Base-by-base conservation (phyloP, 1,140 invertebrate species). In the Oncopodura yosiiana region DNA sequence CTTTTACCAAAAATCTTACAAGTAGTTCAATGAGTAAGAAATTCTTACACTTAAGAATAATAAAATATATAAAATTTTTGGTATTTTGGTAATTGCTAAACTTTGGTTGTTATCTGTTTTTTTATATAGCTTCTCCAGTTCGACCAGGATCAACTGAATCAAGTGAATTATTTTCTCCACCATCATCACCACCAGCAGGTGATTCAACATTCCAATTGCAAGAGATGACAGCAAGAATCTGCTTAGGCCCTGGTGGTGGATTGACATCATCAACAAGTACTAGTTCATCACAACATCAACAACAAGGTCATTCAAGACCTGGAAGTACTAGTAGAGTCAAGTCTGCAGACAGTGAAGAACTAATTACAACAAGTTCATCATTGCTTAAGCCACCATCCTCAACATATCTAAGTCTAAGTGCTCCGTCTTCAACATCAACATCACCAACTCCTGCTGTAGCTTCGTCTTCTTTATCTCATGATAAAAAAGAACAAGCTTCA, bases 181-280 rank as follows among this genome's bases (percentile, higher is more conserved):
- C 58, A 32, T 32, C 26, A 18, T 58, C 56, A 9, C 56, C 56
- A 14, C 44, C 36, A 26, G 49, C 39, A 18, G 56, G 52, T n/a
- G 53, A 56, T 30, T 24, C 48, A 32, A 56, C 55, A 53, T 64
- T 61, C 54, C 62, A 55, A 16, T 56, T 58, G 54, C 54, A 64
- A 53, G 59, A 61, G 27, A 61, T 64, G 52, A 56, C 60, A 32
- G 58, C 58, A 1, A 37, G 62, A n/a, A 62, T 64, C 23, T 56
- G 52, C 26, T 32, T 64, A 21, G 59, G 62, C 21, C 36, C 32
- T 11, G 30, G 43, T 18, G 11, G 16, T 2, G 34, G 32, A 8
- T 48, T 41, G 23, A 32, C 51, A 29, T 53, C 56, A 18, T 29
- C 49, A 42, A n/a, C 37, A 26, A 14, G 24, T 27, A 37, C 24